These are phyloP conservation scores for Acanthurus leucopareius DNA, from an alignment of 2,797 vertebrate species.

Conservation along the genomic window DNA sequence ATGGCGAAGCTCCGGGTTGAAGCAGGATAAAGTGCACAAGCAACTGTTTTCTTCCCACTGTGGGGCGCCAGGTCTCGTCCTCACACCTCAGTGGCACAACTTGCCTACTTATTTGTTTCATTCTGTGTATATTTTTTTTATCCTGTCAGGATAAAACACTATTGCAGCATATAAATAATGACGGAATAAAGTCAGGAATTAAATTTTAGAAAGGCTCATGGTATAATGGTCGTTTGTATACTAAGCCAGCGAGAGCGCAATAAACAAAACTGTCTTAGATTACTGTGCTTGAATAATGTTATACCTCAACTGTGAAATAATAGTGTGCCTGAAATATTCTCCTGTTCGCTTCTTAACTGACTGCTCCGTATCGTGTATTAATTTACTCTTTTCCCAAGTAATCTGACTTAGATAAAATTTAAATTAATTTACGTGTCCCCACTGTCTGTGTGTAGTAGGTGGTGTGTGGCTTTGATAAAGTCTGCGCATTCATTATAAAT, in stretches of 20 bases:
- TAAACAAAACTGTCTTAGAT: constrained; percentile 3
- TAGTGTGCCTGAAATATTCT: constrained; percentile 12
- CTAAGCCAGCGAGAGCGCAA: background rate
- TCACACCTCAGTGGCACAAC: background rate
- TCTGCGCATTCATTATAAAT: no score
- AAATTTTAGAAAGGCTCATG: background rate
- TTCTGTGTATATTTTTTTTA: background rate
- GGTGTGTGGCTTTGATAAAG: no score
- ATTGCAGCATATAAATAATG: background rate
- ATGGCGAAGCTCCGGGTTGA: constrained; percentile 74
- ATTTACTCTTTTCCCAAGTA: no score
- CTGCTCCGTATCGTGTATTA: no score
- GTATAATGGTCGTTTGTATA: constrained; percentile 52
- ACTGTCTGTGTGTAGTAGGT: no score
- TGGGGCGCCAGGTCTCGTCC: constrained; percentile 13
- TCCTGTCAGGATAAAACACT: background rate
- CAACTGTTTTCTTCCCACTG: background rate
- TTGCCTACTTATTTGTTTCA: background rate
- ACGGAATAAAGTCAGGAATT: background rate
- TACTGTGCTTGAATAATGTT: constrained; percentile 29
- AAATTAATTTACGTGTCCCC: no score
- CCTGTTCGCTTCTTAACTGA: no score
- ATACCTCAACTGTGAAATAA: constrained; percentile 8
- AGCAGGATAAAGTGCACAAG: constrained; percentile 18
- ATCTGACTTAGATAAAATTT: no score